These are phyloP conservation scores for Ceyx melanurus DNA, from an alignment of 2,113 vertebrate genomes.

Conservation along the genomic window DNA sequence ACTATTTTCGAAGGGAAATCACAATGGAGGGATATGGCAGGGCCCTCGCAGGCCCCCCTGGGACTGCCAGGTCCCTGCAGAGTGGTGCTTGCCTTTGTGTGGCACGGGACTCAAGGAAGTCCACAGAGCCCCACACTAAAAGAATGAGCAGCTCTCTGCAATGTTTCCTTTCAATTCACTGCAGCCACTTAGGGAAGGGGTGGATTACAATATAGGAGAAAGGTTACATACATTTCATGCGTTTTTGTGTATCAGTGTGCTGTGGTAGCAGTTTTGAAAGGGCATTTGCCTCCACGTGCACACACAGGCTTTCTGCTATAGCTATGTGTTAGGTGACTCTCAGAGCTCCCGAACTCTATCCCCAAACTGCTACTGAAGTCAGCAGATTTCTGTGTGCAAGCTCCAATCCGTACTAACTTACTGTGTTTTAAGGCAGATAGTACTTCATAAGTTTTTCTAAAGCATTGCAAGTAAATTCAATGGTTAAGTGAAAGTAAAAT, in stretches of 20 bases:
- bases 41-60: neutral
- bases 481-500: neutral
- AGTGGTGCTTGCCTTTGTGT: constrained; percentile 5
- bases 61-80: neutral
- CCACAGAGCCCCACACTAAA: neutral
- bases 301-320: neutral
- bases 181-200: neutral
- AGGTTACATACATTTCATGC: constrained; percentile 24
- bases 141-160: constrained; percentile 25
- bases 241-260: neutral
- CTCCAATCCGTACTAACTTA: neutral
- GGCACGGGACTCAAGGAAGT: neutral
- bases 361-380: neutral
- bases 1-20: constrained; percentile 7
- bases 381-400: neutral
- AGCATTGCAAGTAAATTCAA: neutral
- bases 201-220: constrained; percentile 40
- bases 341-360: neutral
- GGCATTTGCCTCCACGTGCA: neutral
- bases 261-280: neutral
- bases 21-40: constrained; percentile 56
- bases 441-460: neutral
- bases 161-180: constrained; percentile 57
- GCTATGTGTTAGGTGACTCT: neutral
- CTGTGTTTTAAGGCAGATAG: neutral